These are phyloP conservation scores for Neocloeon triangulifer DNA, from an alignment of 1,140 invertebrate species.

Conservation along the genomic window DNA sequence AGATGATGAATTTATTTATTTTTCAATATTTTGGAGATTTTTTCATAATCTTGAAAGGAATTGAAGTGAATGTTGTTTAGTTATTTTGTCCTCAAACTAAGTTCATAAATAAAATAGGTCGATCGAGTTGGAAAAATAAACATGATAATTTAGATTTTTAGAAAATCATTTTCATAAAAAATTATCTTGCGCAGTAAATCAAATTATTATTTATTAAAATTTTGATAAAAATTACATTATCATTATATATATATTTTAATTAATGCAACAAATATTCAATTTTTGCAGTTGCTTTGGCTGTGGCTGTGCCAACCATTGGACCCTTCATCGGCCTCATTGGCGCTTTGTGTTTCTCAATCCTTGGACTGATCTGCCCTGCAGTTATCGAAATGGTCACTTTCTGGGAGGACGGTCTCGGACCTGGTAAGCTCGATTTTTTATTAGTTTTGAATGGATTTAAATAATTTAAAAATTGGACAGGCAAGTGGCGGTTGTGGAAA, in stretches of 20 bases:
- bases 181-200: neutral
- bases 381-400: constrained; percentile 63
- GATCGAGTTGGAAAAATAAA: no score
- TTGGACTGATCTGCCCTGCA: constrained; percentile 79
- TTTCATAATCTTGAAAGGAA: no score
- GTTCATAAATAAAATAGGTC: no score
- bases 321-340: constrained; percentile 85
- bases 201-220: constrained; percentile 2
- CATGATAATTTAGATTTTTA: no score
- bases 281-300: constrained; percentile 50
- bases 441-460: no score
- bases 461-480: no score
- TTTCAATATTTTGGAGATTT: no score
- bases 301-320: constrained; percentile 67
- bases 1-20: no score
- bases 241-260: no score
- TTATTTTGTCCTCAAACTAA: no score
- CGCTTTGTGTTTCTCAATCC: constrained; percentile 78
- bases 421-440: neutral
- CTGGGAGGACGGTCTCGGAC: constrained; percentile 27
- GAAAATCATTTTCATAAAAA: constrained; percentile 1
- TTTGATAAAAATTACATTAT: neutral
- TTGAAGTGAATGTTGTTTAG: no score
- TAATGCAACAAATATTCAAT: no score
- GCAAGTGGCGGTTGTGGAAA: constrained; percentile 51